Percentiles rank a stretch among this genome's conserved stretches.
phyloP scores from a whole-genome alignment of 2,888 invertebrate genomes.

The Oscheius sp. region DNA sequence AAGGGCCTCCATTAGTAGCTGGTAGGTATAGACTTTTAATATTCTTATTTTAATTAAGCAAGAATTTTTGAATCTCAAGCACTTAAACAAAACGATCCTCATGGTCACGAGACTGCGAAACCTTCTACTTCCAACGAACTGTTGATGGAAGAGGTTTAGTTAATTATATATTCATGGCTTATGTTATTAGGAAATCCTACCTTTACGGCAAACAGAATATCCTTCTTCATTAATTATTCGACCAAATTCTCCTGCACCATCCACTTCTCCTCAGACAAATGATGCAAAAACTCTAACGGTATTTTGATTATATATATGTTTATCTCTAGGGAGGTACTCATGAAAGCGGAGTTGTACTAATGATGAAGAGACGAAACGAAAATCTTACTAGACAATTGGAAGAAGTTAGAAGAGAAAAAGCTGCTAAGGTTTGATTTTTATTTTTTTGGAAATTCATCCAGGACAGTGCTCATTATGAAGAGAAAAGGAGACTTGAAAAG shows the following conservation, averaged over 20 bases:
- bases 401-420: conserved; percentile 11
- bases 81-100: background rate
- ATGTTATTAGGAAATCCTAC: background rate
- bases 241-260: background rate
- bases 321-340: conserved; percentile 11
- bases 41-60: no score
- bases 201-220: background rate
- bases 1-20: conserved; percentile 2
- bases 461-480: conserved; percentile 10
- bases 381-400: conserved; percentile 31
- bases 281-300: background rate
- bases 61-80: background rate
- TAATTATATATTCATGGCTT: no score
- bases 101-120: background rate
- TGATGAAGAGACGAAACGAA: conserved; percentile 38
- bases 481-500: conserved; percentile 1
- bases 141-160: no score
- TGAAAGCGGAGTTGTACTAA: conserved; percentile 35
- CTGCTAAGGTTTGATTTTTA: background rate
- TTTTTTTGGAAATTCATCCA: background rate
- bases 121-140: background rate
- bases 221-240: background rate
- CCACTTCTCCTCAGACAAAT: background rate
- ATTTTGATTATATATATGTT: background rate
- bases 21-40: no score